These are phyloP conservation scores for Elgaria multicarinata DNA, from an alignment of 2,113 vertebrate species.

Conservation along the genomic window DNA sequence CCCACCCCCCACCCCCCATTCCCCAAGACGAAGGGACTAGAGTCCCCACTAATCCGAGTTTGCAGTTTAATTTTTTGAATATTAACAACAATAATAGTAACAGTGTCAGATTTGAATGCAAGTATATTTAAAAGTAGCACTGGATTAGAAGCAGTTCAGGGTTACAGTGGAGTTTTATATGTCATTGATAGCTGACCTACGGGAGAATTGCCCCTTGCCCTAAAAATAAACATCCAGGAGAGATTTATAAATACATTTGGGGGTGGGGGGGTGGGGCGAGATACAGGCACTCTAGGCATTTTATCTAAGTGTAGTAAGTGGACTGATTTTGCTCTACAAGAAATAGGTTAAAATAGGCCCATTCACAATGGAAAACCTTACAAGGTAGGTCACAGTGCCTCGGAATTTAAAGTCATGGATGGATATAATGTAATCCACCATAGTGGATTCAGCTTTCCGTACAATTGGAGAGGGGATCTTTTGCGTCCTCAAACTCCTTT, in stretches of 20 bases:
- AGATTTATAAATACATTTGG: conserved; percentile 62
- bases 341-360: conserved; percentile 60
- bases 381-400: conserved; percentile 25
- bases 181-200: conserved; percentile 70
- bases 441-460: conserved; percentile 8
- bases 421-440: conserved; percentile 36
- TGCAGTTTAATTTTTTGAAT: conserved; percentile 69
- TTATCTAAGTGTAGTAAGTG: conserved; percentile 53
- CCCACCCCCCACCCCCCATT: conserved; percentile 50
- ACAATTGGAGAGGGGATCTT: conserved; percentile 7
- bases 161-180: conserved; percentile 71
- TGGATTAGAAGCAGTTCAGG: conserved; percentile 65
- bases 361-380: conserved; percentile 51
- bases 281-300: conserved; percentile 40
- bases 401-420: conserved; percentile 45
- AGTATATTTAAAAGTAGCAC: conserved; percentile 66
- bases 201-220: conserved; percentile 66
- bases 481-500: conserved; percentile 60
- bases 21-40: conserved; percentile 63
- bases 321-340: conserved; percentile 52
- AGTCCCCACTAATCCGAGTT: conserved; percentile 58
- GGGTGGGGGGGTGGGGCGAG: no score
- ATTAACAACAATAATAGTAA: conserved; percentile 59
- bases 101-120: conserved; percentile 53
- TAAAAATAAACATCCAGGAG: conserved; percentile 73